Percentiles rank a stretch among this genome's conserved stretches.
Conservation (phyloP, 1,140 invertebrate species). For the Drosophila ironensis region DNA sequence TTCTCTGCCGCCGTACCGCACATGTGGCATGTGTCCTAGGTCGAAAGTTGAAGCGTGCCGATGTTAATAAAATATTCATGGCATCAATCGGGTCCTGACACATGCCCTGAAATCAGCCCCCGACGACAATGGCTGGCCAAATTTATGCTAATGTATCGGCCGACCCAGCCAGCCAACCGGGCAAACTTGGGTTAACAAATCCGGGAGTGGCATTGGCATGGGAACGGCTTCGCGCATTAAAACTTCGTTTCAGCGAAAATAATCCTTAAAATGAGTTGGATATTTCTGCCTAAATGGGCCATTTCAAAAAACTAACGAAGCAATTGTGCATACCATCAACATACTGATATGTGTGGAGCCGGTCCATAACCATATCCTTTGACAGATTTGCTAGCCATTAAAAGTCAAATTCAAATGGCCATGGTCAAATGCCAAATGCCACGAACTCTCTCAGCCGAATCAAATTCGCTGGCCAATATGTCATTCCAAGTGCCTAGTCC, state of each 20-base stretch:
- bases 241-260: constrained; percentile 21
- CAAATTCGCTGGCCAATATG: constrained; percentile 49
- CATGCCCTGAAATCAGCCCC: constrained; percentile 33
- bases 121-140: constrained; percentile 32
- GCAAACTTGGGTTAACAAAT: constrained; percentile 30
- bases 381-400: constrained; percentile 24
- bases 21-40: constrained; percentile 4
- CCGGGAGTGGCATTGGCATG: constrained; percentile 13
- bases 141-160: constrained; percentile 39
- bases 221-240: constrained; percentile 34
- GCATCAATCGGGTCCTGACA: constrained; percentile 47
- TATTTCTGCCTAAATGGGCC: constrained; percentile 11
- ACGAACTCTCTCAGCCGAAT: constrained; percentile 27
- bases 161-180: constrained; percentile 2
- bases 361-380: not conserved
- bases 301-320: constrained; percentile 64
- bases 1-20: not conserved
- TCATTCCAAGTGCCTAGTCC: constrained; percentile 25
- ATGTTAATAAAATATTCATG: constrained; percentile 64
- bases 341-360: no score
- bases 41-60: constrained; percentile 49
- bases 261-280: constrained; percentile 31
- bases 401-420: constrained; percentile 41
- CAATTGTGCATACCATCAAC: no score
- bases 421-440: constrained; percentile 20